A percentile compares a stretch with the other conserved stretches of the same genome.
These are phyloP conservation scores for Etheostoma perlongum DNA, from an alignment of 2,797 vertebrate genomes.

Conservation along the genomic window DNA sequence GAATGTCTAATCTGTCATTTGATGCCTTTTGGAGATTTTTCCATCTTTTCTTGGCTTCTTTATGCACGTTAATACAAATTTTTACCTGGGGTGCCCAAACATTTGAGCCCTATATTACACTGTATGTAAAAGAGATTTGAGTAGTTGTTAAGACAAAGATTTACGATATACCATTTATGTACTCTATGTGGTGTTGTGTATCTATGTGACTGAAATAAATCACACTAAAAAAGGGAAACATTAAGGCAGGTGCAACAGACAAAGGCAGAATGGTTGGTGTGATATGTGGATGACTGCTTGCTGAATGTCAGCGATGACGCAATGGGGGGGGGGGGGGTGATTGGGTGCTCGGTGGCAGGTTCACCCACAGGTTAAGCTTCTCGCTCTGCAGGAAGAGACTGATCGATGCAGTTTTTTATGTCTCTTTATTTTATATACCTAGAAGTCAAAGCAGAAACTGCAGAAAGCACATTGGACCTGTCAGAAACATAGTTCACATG, in stretches of 20 bases:
- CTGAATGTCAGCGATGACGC: slow-evolving; percentile 40
- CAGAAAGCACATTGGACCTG: slow-evolving; percentile 39
- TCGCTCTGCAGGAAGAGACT: slow-evolving; percentile 47
- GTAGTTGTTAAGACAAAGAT: no score
- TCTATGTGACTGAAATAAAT: no score
- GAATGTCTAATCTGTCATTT: no score
- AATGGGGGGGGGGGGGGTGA: slow-evolving; percentile 22
- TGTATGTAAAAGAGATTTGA: no score
- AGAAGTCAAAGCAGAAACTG: slow-evolving; percentile 46
- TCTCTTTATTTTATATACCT: slow-evolving; percentile 15
- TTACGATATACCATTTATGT: no score
- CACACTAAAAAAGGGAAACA: not conserved
- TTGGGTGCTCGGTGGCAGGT: slow-evolving; percentile 33
- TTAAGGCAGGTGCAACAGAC: not conserved
- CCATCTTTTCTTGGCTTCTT: no score
- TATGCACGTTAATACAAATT: no score
- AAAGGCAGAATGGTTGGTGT: not conserved
- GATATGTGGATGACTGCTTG: slow-evolving; percentile 11
- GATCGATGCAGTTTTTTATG: slow-evolving; percentile 64
- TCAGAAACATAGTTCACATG: not conserved
- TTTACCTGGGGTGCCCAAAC: no score
- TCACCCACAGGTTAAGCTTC: slow-evolving; percentile 67
- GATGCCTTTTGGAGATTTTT: no score
- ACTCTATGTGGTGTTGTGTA: no score
- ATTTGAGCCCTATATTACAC: no score